Conservation (phyloP, 2,888 invertebrate genomes). For the Resseliella maxima region DNA sequence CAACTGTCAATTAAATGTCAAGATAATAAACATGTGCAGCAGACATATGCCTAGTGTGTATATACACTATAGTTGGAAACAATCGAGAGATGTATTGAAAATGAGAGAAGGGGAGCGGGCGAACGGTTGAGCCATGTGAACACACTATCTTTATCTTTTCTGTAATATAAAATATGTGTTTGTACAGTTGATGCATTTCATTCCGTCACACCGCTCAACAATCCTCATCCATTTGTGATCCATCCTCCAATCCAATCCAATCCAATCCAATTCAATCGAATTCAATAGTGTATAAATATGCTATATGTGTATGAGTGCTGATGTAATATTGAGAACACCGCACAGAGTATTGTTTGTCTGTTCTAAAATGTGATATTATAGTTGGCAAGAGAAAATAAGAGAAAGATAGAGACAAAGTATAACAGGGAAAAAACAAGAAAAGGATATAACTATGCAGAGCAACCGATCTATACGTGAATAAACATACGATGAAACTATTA, state of each 20-base stretch:
- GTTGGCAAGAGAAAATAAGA: not conserved
- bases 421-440: not conserved
- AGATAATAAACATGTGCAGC: slow-evolving; percentile 48
- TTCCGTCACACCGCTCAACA: not conserved
- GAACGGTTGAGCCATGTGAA: not conserved
- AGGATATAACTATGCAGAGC: not conserved
- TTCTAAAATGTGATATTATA: not conserved
- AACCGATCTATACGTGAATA: slow-evolving; percentile 32
- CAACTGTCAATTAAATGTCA: slow-evolving; percentile 53
- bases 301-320: no score
- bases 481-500: slow-evolving; percentile 41
- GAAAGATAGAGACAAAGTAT: not conserved
- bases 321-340: not conserved
- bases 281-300: no score
- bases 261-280: no score
- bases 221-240: not conserved
- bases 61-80: slow-evolving; percentile 19
- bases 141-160: not conserved
- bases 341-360: slow-evolving; percentile 9
- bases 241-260: no score
- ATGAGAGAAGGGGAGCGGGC: no score
- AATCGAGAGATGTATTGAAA: slow-evolving; percentile 17
- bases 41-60: no score
- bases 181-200: not conserved
- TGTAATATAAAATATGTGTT: not conserved